A percentile compares a stretch with the other conserved stretches of the same genome.
phyloP scores from a whole-genome alignment of 2,888 invertebrate species.

The Phoronis australis region DNA sequence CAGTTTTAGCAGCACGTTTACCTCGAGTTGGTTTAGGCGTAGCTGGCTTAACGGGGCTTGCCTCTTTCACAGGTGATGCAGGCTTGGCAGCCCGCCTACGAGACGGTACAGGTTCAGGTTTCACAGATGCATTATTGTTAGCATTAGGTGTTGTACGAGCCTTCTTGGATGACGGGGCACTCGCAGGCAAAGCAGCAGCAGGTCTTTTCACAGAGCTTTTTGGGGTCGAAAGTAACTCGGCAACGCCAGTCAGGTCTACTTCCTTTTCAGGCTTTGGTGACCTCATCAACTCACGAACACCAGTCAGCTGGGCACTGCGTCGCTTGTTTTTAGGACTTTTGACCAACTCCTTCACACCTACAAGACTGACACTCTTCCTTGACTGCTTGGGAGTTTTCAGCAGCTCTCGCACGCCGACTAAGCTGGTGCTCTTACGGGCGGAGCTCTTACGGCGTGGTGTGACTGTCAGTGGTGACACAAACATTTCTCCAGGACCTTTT shows the following conservation, averaged over 20 bases:
- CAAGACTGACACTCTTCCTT: slow-evolving; percentile 21
- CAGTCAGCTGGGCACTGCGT: background rate
- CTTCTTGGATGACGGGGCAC: slow-evolving; percentile 1
- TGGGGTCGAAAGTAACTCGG: slow-evolving; percentile 16
- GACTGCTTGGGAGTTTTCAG: background rate
- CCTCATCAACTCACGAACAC: slow-evolving; percentile 8
- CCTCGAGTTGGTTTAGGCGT: slow-evolving; percentile 2
- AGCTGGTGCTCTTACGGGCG: background rate
- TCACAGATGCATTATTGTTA: slow-evolving; percentile 2
- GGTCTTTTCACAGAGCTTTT: slow-evolving; percentile 8
- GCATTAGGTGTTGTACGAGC: slow-evolving; percentile 7
- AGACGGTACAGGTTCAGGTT: background rate
- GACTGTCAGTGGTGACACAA: slow-evolving; percentile 42
- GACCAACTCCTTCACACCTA: slow-evolving; percentile 27
- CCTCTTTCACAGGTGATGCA: slow-evolving; percentile 4
- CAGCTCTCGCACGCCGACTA: background rate
- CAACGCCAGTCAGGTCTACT: slow-evolving; percentile 11
- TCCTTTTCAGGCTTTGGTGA: slow-evolving; percentile 7
- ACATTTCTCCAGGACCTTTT: slow-evolving; percentile 46
- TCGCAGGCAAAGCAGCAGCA: slow-evolving; percentile 2
- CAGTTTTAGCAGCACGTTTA: slow-evolving; percentile 1
- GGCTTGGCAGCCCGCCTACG: background rate
- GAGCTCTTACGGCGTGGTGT: slow-evolving; percentile 3
- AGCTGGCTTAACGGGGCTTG: slow-evolving; percentile 2
- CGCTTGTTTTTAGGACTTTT: slow-evolving; percentile 3